phyloP scores from a whole-genome alignment of 2,113 vertebrate species.

The Tauraco erythrolophus region DNA sequence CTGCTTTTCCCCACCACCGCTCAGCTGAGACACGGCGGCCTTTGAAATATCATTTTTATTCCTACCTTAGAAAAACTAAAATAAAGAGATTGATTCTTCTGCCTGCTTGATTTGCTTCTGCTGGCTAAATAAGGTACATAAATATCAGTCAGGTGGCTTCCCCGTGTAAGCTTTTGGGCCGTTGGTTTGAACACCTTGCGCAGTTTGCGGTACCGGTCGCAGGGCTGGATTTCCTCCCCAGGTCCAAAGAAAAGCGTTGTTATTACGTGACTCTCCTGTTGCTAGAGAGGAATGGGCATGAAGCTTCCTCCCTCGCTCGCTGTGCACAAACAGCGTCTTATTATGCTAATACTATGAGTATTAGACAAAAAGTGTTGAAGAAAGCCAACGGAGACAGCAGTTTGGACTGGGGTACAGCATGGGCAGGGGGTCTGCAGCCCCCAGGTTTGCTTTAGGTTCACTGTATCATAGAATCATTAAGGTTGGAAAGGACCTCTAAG shows the following conservation, averaged over 20 bases:
- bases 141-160: background rate
- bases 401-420: background rate
- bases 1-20: background rate
- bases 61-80: constrained; percentile 38
- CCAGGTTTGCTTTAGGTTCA: background rate
- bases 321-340: background rate
- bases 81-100: constrained; percentile 25
- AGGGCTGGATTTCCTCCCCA: background rate
- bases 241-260: background rate
- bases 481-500: too few relatives aligned
- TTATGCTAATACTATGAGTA: background rate
- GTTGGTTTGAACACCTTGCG: background rate
- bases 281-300: background rate
- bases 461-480: too few relatives aligned
- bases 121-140: background rate
- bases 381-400: background rate
- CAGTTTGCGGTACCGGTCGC: fast-evolving
- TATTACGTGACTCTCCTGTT: background rate
- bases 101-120: background rate
- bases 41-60: constrained; percentile 56
- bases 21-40: background rate
- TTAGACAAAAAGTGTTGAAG: background rate
- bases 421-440: background rate
- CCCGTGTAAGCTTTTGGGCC: background rate
- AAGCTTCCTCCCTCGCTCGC: background rate